Evolutionary conservation across 2,888 invertebrate species (phyloP), one percentile per base, ranked within the genome.

Genomic region (Taenaris catops): DNA sequence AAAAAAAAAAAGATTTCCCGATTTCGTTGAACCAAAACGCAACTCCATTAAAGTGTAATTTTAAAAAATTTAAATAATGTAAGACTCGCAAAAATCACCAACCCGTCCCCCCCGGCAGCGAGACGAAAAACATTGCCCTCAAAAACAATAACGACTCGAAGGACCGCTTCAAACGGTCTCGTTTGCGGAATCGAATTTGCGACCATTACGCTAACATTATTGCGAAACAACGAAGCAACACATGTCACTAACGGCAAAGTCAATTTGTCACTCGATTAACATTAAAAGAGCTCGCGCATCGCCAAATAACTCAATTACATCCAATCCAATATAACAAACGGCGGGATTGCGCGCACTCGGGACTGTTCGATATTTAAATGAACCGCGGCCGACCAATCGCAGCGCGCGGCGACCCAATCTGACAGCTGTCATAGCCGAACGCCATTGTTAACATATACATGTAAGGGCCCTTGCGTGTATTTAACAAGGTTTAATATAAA

Each of bases 181-280:
- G 29, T 38, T 41, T 31, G 26, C 8, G 28, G 28, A 42, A 48
- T 36, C 36, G 18, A 25, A 45, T 48, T 48, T 32, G 21, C 26
- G 20, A 24, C 32, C 38, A 34, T 41, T 37, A 38, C 31, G 39
- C 26, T 35, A 29, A 34, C 38, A 36, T 42, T 37, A 38, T 37
- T 40, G n/a, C n/a, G 35, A 16, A 34, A 40, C 34, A 29, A 19
- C 28, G 34, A 23, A 27, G 31, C 58, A 36, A 31, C 60, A 61
- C 64, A 68, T 64, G 61, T 40, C 34, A 37, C 33, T 24, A 39
- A 20, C 34, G 8, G 41, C 35, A 53, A 63, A 78, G 60, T 68
- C 69, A 65, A 75, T 74, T 74, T 69, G 53, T 50, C 63, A 58
- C 53, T 63, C 71, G 58, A 76, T 76, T 72, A 71, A 61, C 60